A percentile compares a stretch with the other conserved stretches of the same genome.
phyloP scores from a whole-genome alignment of 30 jellyfish, hydroid and myxozoan genomes.

The Cassiopea andromeda region DNA sequence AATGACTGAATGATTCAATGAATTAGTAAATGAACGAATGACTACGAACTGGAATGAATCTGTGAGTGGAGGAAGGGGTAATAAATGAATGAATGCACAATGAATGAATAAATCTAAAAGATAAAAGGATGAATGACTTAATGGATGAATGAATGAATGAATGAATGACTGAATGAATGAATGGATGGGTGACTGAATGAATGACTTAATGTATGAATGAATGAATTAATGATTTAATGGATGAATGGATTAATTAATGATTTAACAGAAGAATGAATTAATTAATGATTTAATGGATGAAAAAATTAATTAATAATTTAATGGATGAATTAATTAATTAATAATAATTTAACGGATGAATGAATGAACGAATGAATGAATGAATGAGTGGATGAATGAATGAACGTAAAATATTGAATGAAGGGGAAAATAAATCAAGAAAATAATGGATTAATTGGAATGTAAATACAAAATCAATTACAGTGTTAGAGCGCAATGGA shows the following conservation, averaged over 20 bases:
- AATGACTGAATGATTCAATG: not conserved
- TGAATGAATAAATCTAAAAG: not conserved
- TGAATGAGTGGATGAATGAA: too few relatives aligned
- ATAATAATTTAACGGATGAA: too few relatives aligned
- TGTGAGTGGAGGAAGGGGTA: not conserved
- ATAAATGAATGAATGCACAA: not conserved
- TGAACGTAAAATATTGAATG: too few relatives aligned
- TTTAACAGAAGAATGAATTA: too few relatives aligned
- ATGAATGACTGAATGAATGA: not conserved
- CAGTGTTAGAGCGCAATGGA: too few relatives aligned
- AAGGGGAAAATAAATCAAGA: too few relatives aligned
- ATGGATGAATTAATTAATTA: too few relatives aligned
- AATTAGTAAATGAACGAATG: not conserved
- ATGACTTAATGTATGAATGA: not conserved
- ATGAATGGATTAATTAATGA: not conserved
- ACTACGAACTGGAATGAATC: not conserved
- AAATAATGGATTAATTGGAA: too few relatives aligned
- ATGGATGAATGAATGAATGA: not conserved
- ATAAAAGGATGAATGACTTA: not conserved
- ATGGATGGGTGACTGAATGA: not conserved
- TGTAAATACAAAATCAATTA: too few relatives aligned
- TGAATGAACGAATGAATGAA: too few relatives aligned
- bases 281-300: too few relatives aligned
- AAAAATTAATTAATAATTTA: too few relatives aligned
- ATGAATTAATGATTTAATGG: not conserved